These are phyloP conservation scores for Camponotus fellah DNA, from an alignment of 2,888 invertebrate genomes.

Conservation along the genomic window DNA sequence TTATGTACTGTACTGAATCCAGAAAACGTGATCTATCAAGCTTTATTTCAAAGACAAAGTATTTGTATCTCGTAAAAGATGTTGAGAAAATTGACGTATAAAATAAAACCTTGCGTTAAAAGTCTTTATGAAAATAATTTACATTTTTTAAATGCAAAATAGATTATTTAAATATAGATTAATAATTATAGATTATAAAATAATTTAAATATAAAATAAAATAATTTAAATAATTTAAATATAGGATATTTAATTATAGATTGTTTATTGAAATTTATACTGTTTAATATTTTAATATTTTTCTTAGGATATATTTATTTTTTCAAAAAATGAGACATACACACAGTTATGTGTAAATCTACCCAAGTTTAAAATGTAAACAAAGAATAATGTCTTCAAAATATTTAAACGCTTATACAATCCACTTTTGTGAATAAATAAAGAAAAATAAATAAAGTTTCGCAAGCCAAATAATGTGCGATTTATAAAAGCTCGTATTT, in stretches of 20 bases:
- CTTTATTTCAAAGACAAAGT: neutral
- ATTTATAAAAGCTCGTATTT: neutral
- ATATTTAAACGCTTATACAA: neutral
- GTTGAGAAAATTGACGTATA: too few species aligned
- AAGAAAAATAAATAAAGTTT: neutral
- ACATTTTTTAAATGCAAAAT: neutral
- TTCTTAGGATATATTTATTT: neutral
- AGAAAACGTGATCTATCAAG: conserved; percentile 33
- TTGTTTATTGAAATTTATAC: too few species aligned
- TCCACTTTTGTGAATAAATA: neutral
- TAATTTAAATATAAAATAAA: too few species aligned
- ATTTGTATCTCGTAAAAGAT: neutral
- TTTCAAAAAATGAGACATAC: neutral
- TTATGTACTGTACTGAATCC: conserved; percentile 25
- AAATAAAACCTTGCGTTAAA: too few species aligned
- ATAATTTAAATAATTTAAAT: too few species aligned
- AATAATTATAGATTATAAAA: too few species aligned
- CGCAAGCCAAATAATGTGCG: neutral
- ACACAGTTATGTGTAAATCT: neutral
- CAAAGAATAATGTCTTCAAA: neutral
- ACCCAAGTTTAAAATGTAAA: neutral
- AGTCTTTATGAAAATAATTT: neutral
- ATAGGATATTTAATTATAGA: too few species aligned
- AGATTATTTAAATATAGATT: neutral
- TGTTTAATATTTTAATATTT: neutral